Percentiles rank a stretch among this genome's conserved stretches.
Evolutionary conservation across 1,140 invertebrate genomes (phyloP).

Genomic region (Cydia strobilella): DNA sequence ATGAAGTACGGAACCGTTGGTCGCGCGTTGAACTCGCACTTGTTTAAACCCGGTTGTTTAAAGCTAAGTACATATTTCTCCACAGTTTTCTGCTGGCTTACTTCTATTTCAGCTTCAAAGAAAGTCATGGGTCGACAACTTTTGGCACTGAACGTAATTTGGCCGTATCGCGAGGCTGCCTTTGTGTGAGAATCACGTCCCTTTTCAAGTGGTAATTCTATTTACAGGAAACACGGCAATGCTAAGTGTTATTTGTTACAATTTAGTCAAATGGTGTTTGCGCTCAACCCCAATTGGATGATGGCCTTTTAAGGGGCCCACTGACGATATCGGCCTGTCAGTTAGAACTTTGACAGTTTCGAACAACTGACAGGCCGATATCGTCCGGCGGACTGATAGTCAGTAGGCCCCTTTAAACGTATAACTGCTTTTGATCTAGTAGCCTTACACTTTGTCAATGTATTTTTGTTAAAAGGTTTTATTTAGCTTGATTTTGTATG

Average conservation of each 20-base stretch:
- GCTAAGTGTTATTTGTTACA: slow-evolving; percentile 25
- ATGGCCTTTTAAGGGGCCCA: background rate
- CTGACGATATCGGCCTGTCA: too few relatives aligned
- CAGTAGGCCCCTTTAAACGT: background rate
- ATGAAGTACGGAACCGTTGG: too few relatives aligned
- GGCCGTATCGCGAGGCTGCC: background rate
- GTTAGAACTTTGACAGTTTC: too few relatives aligned
- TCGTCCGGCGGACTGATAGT: too few relatives aligned
- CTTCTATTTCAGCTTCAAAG: slow-evolving; percentile 21
- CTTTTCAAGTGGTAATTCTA: slow-evolving; percentile 16
- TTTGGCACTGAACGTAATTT: slow-evolving; percentile 25
- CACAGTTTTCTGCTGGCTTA: background rate
- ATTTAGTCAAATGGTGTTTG: slow-evolving; percentile 10
- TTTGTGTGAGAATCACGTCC: slow-evolving; percentile 29
- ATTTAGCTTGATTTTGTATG: too few relatives aligned
- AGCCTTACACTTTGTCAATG: background rate
- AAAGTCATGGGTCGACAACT: slow-evolving; percentile 30
- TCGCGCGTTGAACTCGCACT: background rate
- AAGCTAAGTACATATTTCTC: background rate
- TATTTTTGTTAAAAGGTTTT: background rate
- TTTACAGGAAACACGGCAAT: slow-evolving; percentile 7
- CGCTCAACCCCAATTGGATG: background rate
- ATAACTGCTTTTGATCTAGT: background rate
- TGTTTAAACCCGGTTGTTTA: too few relatives aligned
- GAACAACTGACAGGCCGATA: too few relatives aligned